Conservation (phyloP, 2,113 vertebrate species). For the Nannobrachium achirus region DNA sequence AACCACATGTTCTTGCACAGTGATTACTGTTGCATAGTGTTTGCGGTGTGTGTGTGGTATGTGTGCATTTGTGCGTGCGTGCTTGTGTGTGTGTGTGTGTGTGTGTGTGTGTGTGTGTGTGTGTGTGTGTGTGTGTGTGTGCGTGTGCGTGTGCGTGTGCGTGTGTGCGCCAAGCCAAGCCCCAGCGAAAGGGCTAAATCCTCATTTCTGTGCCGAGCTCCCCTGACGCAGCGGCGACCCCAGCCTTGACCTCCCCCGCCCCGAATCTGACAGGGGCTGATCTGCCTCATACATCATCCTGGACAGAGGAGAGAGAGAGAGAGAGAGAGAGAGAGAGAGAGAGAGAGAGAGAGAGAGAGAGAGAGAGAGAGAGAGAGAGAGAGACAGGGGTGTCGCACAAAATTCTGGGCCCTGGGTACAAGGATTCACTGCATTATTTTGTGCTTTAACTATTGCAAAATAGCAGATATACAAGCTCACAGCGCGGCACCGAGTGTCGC, state of each 20-base stretch:
- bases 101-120: slow-evolving; percentile 10
- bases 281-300: slow-evolving; percentile 76
- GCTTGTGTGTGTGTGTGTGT: neutral
- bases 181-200: slow-evolving; percentile 57
- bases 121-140: slow-evolving; percentile 17
- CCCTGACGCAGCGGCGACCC: slow-evolving; percentile 63
- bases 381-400: too few relatives aligned
- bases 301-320: slow-evolving; percentile 26
- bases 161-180: slow-evolving; percentile 7
- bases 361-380: neutral
- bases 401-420: too few relatives aligned
- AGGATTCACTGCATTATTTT: too few relatives aligned
- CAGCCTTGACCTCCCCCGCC: slow-evolving; percentile 68
- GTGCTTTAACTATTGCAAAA: too few relatives aligned
- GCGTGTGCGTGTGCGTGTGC: slow-evolving; percentile 5
- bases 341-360: neutral
- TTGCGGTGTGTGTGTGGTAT: neutral
- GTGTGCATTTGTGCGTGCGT: neutral
- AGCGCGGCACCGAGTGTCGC: too few relatives aligned
- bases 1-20: too few relatives aligned
- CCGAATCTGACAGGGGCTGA: slow-evolving; percentile 69
- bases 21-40: neutral
- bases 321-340: too few relatives aligned
- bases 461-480: too few relatives aligned
- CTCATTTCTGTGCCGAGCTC: slow-evolving; percentile 66